These are phyloP conservation scores for Paratrypauchen microcephalus DNA, from an alignment of 2,797 vertebrate species.

Conservation along the genomic window DNA sequence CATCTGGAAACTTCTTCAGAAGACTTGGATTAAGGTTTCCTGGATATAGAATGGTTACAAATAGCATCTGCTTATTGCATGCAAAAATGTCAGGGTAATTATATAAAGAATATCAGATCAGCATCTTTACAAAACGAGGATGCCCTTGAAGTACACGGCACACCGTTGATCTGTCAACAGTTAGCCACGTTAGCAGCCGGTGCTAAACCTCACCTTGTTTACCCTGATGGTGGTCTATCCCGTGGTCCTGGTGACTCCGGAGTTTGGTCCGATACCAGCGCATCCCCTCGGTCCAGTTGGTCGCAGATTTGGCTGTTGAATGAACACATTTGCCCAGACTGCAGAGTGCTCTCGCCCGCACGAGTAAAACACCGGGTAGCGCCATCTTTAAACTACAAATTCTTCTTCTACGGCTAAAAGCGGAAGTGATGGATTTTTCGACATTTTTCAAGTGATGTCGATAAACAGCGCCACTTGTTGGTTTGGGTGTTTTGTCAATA, in stretches of 20 bases:
- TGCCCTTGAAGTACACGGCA: slow-evolving; percentile 57
- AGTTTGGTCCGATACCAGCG: slow-evolving; percentile 58
- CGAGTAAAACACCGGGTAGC: slow-evolving; percentile 59
- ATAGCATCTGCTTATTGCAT: not conserved
- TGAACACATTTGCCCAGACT: slow-evolving; percentile 50
- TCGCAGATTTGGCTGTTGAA: slow-evolving; percentile 10
- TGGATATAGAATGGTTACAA: slow-evolving; percentile 19
- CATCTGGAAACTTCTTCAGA: slow-evolving; percentile 89
- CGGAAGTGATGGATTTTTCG: rapidly evolving
- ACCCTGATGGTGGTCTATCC: not conserved
- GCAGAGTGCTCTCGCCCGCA: slow-evolving; percentile 59
- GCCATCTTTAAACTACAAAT: slow-evolving; percentile 71
- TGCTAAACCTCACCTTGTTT: slow-evolving; percentile 58
- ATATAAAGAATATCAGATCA: rapidly evolving
- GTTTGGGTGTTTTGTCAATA: not conserved
- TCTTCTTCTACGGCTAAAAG: slow-evolving; percentile 33
- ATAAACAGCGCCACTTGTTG: slow-evolving; percentile 33
- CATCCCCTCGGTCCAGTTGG: slow-evolving; percentile 26
- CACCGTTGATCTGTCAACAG: not conserved
- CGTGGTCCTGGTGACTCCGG: slow-evolving; percentile 5
- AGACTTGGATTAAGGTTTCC: slow-evolving; percentile 43
- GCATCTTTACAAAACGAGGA: not conserved
- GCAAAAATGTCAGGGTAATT: not conserved
- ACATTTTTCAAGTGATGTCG: not conserved
- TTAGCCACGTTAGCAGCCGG: slow-evolving; percentile 13